These are phyloP conservation scores for Oryctes rhinoceros DNA, from an alignment of 1,140 invertebrate genomes.

Conservation along the genomic window DNA sequence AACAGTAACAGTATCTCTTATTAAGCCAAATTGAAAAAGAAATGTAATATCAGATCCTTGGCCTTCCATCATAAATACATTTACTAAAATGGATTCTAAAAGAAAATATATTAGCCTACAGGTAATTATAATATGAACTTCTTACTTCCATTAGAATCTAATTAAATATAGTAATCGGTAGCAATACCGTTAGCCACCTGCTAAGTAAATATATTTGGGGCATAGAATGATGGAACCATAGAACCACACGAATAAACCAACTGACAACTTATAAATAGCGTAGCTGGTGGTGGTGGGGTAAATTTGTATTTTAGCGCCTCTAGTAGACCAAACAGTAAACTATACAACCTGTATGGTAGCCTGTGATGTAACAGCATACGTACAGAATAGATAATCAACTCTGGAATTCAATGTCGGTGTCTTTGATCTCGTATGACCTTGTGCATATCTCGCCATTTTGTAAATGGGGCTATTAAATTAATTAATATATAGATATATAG, in stretches of 20 bases:
- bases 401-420: no score
- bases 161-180: background rate
- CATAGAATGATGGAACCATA: background rate
- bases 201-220: slow-evolving; percentile 31
- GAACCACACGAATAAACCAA: background rate
- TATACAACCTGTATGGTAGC: no score
- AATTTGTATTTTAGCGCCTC: background rate
- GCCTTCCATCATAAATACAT: slow-evolving; percentile 48
- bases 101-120: background rate
- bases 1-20: slow-evolving; percentile 86
- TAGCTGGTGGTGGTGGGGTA: background rate
- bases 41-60: slow-evolving; percentile 85
- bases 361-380: no score
- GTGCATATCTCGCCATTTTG: no score
- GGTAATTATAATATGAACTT: background rate
- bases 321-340: background rate
- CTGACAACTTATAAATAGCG: background rate
- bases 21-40: slow-evolving; percentile 92
- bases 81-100: slow-evolving; percentile 8
- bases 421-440: no score
- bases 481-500: no score
- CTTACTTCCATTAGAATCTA: slow-evolving; percentile 13
- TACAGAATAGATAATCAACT: no score
- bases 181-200: slow-evolving; percentile 25
- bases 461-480: no score